Percentiles rank a stretch among this genome's conserved stretches.
Conservation (phyloP, 2,888 invertebrate species). For the Nipponacmea schrenckii region DNA sequence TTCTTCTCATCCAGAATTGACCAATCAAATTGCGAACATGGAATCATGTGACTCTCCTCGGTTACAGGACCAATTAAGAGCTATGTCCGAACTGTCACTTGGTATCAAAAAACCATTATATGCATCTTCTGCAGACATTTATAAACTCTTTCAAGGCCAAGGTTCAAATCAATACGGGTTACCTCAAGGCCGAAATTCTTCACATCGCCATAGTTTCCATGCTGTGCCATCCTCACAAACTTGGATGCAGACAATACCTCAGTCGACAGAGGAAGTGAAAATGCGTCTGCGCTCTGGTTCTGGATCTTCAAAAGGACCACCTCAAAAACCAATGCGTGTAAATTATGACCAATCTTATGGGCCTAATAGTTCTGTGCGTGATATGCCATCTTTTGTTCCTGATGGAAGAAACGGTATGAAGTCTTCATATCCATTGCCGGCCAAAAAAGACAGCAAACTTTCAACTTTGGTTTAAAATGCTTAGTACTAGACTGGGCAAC, state of each 20-base stretch:
- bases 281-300: slow-evolving; percentile 44
- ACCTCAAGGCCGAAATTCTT: slow-evolving; percentile 25
- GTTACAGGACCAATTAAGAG: slow-evolving; percentile 32
- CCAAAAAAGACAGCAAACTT: slow-evolving; percentile 14
- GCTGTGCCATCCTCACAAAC: slow-evolving; percentile 39
- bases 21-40: slow-evolving; percentile 6
- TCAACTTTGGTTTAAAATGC: slow-evolving; percentile 16
- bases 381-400: neutral
- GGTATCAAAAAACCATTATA: slow-evolving; percentile 49
- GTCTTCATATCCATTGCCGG: neutral
- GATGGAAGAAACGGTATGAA: neutral
- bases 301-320: slow-evolving; percentile 16
- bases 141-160: slow-evolving; percentile 54
- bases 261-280: slow-evolving; percentile 25
- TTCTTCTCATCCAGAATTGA: slow-evolving; percentile 16
- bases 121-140: slow-evolving; percentile 57
- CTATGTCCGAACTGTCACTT: slow-evolving; percentile 39
- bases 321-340: slow-evolving; percentile 13
- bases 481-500: no score
- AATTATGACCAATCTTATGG: slow-evolving; percentile 11
- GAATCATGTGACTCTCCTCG: slow-evolving; percentile 22
- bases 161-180: slow-evolving; percentile 19
- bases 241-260: slow-evolving; percentile 31
- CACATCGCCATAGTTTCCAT: slow-evolving; percentile 48
- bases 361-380: neutral